Percentiles rank a stretch among this genome's conserved stretches.
These are phyloP conservation scores for Macroramphosus scolopax DNA, from an alignment of 2,797 vertebrate species.

Conservation along the genomic window DNA sequence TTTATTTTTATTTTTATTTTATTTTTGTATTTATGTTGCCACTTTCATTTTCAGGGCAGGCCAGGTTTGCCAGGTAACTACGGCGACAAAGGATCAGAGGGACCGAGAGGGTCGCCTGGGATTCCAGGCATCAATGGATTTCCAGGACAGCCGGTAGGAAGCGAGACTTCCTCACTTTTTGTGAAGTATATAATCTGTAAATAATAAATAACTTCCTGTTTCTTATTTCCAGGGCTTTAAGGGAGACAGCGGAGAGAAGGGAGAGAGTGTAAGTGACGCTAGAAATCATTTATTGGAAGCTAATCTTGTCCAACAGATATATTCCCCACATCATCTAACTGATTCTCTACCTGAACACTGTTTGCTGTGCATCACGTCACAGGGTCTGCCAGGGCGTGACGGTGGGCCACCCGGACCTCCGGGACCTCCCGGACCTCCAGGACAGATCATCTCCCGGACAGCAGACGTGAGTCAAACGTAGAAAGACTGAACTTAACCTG, in stretches of 20 bases:
- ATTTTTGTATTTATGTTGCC: not conserved
- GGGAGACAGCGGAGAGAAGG: constrained; percentile 69
- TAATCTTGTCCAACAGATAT: no score
- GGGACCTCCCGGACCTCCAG: constrained; percentile 87
- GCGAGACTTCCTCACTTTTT: not conserved
- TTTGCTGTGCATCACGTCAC: not conserved
- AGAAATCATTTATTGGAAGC: no score
- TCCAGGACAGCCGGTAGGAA: constrained; percentile 76
- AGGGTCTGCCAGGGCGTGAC: constrained; percentile 85
- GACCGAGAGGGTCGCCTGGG: constrained; percentile 77
- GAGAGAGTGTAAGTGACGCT: constrained; percentile 62
- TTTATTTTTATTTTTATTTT: not conserved
- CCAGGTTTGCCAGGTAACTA: constrained; percentile 78
- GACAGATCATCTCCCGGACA: constrained; percentile 66
- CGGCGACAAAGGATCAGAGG: constrained; percentile 79
- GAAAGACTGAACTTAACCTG: not conserved
- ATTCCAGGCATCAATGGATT: constrained; percentile 82
- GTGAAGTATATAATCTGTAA: no score
- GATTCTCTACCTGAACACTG: no score
- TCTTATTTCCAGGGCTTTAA: constrained; percentile 63
- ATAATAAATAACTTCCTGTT: not conserved
- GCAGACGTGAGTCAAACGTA: constrained; percentile 54
- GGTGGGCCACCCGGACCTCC: constrained; percentile 85
- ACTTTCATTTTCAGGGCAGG: constrained; percentile 65
- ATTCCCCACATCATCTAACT: no score